phyloP scores from a whole-genome alignment of 2,888 invertebrate species.

The Drosophila robusta region DNA sequence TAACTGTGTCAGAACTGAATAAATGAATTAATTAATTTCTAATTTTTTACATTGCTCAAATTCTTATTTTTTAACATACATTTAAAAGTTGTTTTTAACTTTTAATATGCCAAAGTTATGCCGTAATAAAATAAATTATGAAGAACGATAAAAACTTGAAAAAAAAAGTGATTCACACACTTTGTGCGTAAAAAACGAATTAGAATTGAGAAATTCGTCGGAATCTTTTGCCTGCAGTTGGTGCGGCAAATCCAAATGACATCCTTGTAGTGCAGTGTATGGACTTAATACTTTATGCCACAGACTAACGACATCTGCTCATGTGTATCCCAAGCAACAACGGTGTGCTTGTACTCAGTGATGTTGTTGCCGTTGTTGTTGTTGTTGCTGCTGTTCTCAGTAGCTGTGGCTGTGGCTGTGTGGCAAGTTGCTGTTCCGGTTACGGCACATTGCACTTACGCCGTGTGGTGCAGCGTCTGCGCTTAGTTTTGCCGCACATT shows the following conservation, averaged over 20 bases:
- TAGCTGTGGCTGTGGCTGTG: constrained; percentile 16
- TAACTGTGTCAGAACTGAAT: too few species aligned
- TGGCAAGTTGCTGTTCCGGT: constrained; percentile 15
- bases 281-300: constrained; percentile 12
- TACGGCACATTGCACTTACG: constrained; percentile 54
- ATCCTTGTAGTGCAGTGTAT: constrained; percentile 16
- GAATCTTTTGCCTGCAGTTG: too few species aligned
- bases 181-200: too few species aligned
- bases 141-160: too few species aligned
- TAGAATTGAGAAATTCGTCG: too few species aligned
- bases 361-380: constrained; percentile 27
- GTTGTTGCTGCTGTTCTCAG: constrained; percentile 10
- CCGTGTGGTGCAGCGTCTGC: constrained; percentile 39
- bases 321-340: constrained; percentile 49
- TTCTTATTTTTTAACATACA: too few species aligned
- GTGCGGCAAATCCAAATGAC: neutral
- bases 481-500: constrained; percentile 28
- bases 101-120: too few species aligned
- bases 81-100: too few species aligned
- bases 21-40: too few species aligned
- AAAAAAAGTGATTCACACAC: too few species aligned
- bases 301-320: constrained; percentile 42
- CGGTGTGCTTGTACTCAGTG: constrained; percentile 27
- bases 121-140: too few species aligned
- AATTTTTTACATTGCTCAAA: too few species aligned